A percentile compares a stretch with the other conserved stretches of the same genome.
These are phyloP conservation scores for Loripinus fragilis DNA, from an alignment of 2,888 invertebrate species.

Conservation along the genomic window DNA sequence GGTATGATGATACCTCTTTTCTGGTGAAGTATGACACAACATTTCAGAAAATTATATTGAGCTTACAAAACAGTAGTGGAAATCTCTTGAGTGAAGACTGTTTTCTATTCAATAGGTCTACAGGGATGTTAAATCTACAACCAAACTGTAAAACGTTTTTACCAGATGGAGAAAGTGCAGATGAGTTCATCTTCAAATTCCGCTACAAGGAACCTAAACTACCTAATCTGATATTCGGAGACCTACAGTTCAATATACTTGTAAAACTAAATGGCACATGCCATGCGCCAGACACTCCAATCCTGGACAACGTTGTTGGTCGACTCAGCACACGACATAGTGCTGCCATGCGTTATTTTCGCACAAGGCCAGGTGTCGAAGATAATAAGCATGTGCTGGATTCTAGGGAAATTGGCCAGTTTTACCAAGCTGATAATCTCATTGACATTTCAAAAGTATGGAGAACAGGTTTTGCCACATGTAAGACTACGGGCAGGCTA, in stretches of 20 bases:
- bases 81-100: slow-evolving; percentile 57
- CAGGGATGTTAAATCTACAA: slow-evolving; percentile 33
- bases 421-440: slow-evolving; percentile 53
- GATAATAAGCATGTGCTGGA: slow-evolving; percentile 45
- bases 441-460: slow-evolving; percentile 71
- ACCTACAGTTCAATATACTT: slow-evolving; percentile 71
- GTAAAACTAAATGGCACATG: slow-evolving; percentile 50
- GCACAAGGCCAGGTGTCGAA: slow-evolving; percentile 40
- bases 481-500: slow-evolving; percentile 72
- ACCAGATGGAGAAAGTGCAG: neutral
- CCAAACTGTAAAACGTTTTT: neutral
- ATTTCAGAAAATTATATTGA: slow-evolving; percentile 54
- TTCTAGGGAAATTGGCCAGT: slow-evolving; percentile 26
- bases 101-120: slow-evolving; percentile 55
- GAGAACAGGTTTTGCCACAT: slow-evolving; percentile 75
- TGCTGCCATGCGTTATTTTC: slow-evolving; percentile 71
- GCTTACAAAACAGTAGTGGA: slow-evolving; percentile 44
- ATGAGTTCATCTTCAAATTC: slow-evolving; percentile 63
- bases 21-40: slow-evolving; percentile 59
- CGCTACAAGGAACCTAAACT: slow-evolving; percentile 59
- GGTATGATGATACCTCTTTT: slow-evolving; percentile 39
- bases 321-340: slow-evolving; percentile 29
- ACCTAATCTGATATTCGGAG: slow-evolving; percentile 71
- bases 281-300: slow-evolving; percentile 29
- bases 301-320: slow-evolving; percentile 38